These are phyloP conservation scores for Scatophagus argus DNA, from an alignment of 2,113 vertebrate genomes.

Conservation along the genomic window DNA sequence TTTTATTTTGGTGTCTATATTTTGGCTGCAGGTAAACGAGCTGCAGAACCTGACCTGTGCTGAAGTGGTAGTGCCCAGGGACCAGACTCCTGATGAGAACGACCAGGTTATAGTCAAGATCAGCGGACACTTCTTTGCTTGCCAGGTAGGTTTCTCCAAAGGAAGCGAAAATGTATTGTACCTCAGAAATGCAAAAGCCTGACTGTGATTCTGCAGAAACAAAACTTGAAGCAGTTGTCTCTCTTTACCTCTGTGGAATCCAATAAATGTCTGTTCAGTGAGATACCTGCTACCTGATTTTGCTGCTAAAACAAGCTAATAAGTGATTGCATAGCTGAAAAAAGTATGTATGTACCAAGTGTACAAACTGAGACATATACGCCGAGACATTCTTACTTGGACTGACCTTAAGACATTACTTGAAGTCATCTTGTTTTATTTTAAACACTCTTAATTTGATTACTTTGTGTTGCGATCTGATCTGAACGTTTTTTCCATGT, in stretches of 20 bases:
- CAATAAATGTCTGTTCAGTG: no score
- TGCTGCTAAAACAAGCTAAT: not conserved
- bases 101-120: constrained; percentile 99
- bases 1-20: not conserved
- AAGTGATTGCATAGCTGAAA: no score
- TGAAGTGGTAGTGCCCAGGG: constrained; percentile 98
- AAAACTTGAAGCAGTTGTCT: no score
- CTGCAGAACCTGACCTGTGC: constrained; percentile 98
- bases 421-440: not conserved
- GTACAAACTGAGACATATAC: no score
- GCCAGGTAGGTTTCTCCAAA: constrained; percentile 87
- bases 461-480: not conserved
- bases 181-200: not conserved
- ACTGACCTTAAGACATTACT: not conserved
- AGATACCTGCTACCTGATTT: not conserved
- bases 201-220: no score
- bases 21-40: constrained; percentile 90
- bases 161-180: not conserved
- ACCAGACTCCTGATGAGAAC: constrained; percentile 98
- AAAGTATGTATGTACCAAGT: no score
- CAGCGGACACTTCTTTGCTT: constrained; percentile 99
- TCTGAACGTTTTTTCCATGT: not conserved
- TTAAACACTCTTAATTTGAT: not conserved
- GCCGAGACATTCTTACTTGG: no score
- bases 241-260: not conserved